phyloP scores from a whole-genome alignment of 2,113 vertebrate species.

The Prunella fulvescens region DNA sequence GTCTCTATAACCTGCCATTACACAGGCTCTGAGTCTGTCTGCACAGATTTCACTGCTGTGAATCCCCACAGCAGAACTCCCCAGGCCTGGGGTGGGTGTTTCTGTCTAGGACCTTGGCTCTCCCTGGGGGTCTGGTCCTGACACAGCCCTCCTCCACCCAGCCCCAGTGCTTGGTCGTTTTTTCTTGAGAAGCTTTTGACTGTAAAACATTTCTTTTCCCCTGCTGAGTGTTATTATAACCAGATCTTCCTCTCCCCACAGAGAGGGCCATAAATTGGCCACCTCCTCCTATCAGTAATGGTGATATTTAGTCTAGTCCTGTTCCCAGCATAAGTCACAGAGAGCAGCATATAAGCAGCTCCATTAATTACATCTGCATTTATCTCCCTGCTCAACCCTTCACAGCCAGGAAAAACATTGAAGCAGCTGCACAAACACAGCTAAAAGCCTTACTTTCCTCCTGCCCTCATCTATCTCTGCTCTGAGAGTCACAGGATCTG shows the following conservation, averaged over 20 bases:
- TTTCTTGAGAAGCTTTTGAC: neutral
- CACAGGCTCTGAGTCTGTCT: neutral
- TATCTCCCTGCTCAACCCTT: neutral
- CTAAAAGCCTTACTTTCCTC: neutral
- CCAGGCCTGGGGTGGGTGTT: neutral
- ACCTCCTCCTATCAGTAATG: neutral
- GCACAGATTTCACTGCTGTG: neutral
- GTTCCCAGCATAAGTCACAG: neutral
- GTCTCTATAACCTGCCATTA: neutral
- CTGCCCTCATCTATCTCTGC: neutral
- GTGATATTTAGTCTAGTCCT: slow-evolving; percentile 42
- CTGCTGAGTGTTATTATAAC: neutral
- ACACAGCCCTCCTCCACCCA: neutral
- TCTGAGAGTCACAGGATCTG: fast-evolving
- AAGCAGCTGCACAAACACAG: neutral
- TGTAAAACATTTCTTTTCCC: neutral
- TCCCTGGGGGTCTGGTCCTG: fast-evolving
- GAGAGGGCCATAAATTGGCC: neutral
- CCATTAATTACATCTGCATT: slow-evolving; percentile 17
- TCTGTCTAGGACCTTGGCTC: neutral
- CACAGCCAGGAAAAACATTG: neutral
- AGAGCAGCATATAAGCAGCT: neutral
- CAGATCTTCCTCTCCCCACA: neutral
- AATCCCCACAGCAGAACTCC: neutral
- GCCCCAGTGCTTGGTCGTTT: neutral